These are phyloP conservation scores for Lacerta agilis DNA, from an alignment of 2,797 vertebrate species.

Conservation along the genomic window DNA sequence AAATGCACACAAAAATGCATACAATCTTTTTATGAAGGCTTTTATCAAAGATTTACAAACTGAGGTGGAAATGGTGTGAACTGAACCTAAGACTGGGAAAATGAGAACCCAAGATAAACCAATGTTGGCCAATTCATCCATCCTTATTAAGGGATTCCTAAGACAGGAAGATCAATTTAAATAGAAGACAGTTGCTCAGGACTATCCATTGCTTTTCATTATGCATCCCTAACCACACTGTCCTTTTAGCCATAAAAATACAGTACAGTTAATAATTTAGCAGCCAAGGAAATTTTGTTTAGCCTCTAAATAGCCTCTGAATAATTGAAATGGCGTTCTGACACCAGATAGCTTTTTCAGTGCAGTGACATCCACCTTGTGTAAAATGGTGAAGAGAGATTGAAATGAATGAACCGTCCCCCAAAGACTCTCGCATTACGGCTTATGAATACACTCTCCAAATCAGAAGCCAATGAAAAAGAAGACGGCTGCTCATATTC, in stretches of 20 bases:
- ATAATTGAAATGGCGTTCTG: conserved; percentile 82
- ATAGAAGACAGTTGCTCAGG: background rate
- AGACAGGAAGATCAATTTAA: background rate
- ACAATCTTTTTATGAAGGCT: no score
- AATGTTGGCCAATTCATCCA: background rate
- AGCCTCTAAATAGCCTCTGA: conserved; percentile 74
- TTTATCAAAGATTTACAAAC: no score
- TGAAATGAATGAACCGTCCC: conserved; percentile 40
- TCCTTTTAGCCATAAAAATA: conserved; percentile 35
- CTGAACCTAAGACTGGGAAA: background rate
- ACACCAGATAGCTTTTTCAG: conserved; percentile 73
- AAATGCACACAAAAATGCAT: no score
- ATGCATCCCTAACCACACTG: conserved; percentile 8
- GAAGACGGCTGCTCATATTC: conserved; percentile 17
- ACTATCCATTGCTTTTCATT: conserved; percentile 10
- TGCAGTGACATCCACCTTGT: conserved; percentile 49
- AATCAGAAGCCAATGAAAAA: conserved; percentile 36
- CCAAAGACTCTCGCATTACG: conserved; percentile 51
- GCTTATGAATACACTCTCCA: conserved; percentile 24
- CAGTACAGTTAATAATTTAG: conserved; percentile 62
- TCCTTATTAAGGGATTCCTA: background rate
- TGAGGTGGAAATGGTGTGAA: background rate
- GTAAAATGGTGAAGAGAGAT: conserved; percentile 60
- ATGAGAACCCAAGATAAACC: background rate
- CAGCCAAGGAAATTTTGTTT: conserved; percentile 61